Conservation (phyloP, 2,113 vertebrate genomes). For the Dissostichus mawsoni region DNA sequence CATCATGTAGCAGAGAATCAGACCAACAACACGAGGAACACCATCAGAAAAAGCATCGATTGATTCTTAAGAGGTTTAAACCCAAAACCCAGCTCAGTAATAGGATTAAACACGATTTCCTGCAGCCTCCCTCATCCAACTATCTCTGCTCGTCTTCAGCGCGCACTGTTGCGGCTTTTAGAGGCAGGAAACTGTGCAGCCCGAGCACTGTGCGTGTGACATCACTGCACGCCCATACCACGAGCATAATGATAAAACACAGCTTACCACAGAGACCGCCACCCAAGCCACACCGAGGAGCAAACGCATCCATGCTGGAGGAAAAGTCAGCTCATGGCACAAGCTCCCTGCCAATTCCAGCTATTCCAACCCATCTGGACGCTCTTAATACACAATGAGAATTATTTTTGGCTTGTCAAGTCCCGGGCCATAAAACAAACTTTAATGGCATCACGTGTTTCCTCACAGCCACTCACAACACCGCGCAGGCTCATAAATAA, state of each 20-base stretch:
- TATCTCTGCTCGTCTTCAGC: conserved; percentile 22
- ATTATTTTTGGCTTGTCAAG: conserved; percentile 99
- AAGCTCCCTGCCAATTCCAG: conserved; percentile 86
- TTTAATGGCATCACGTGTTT: conserved; percentile 99
- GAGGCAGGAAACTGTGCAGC: conserved; percentile 63
- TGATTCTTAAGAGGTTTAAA: conserved; percentile 4
- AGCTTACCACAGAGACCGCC: conserved; percentile 88
- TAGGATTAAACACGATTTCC: conserved; percentile 14
- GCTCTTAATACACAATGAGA: conserved; percentile 99
- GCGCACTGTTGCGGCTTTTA: conserved; percentile 50
- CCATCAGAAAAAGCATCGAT: neutral
- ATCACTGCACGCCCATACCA: conserved; percentile 74
- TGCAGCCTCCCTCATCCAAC: conserved; percentile 21
- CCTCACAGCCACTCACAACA: conserved; percentile 96
- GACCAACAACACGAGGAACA: neutral
- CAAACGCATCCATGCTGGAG: conserved; percentile 74
- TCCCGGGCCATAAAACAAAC: conserved; percentile 99
- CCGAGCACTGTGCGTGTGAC: conserved; percentile 61
- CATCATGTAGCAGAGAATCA: neutral
- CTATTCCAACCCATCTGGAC: conserved; percentile 96
- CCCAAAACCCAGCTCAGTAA: neutral
- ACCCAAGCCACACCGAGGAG: conserved; percentile 74
- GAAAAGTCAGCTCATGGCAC: conserved; percentile 72
- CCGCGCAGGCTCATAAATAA: conserved; percentile 98
- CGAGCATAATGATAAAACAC: conserved; percentile 71